A percentile compares a stretch with the other conserved stretches of the same genome.
Conservation (phyloP, 2,888 invertebrate genomes). For the Scaptomyza caliginosa region DNA sequence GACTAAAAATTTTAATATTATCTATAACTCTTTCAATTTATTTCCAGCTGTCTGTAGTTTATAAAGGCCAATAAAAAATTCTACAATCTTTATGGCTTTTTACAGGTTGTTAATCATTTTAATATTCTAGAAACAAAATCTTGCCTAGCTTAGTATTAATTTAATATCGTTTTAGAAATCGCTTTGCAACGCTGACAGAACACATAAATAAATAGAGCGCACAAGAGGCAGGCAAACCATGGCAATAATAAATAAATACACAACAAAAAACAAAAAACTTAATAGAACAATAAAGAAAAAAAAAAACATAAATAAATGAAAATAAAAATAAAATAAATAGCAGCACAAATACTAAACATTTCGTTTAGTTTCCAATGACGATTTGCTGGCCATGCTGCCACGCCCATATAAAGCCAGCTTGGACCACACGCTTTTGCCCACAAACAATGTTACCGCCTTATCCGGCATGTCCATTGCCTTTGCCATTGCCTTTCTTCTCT, state of each 20-base stretch:
- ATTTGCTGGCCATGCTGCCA: constrained; percentile 51
- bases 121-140: constrained; percentile 25
- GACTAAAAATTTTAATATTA: not conserved
- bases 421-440: constrained; percentile 29
- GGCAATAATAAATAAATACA: constrained; percentile 66
- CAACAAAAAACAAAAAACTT: constrained; percentile 18
- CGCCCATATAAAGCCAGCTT: constrained; percentile 38
- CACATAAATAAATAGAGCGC: constrained; percentile 45
- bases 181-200: constrained; percentile 12
- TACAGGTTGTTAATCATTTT: constrained; percentile 32
- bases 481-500: not conserved
- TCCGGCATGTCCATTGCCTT: constrained; percentile 39
- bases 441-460: constrained; percentile 64
- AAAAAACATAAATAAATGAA: constrained; percentile 13
- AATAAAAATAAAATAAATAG: constrained; percentile 48
- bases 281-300: constrained; percentile 6
- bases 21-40: not conserved
- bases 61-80: not conserved
- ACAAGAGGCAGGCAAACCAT: constrained; percentile 26
- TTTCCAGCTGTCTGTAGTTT: not conserved
- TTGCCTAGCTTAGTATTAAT: constrained; percentile 29
- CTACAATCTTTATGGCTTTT: constrained; percentile 10
- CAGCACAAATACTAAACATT: constrained; percentile 69
- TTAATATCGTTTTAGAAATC: constrained; percentile 30
- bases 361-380: constrained; percentile 77